Evolutionary conservation across 2,888 invertebrate genomes (phyloP), one percentile per base, ranked within the genome.

Genomic region (Pterostichus niger): DNA sequence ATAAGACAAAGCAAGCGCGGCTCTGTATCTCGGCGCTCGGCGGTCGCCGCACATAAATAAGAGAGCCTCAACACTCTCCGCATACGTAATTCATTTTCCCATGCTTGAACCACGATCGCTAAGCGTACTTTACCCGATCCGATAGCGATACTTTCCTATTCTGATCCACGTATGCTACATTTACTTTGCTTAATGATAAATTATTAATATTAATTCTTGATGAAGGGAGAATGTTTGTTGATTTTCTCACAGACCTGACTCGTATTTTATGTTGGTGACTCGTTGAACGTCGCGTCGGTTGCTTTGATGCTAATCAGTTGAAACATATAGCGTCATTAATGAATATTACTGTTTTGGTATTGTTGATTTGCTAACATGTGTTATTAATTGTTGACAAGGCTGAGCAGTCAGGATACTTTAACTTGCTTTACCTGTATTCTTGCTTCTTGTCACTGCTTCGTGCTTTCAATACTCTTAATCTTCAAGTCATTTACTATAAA

Each of bases 171-270:
- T 49, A 35, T 64, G 64, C 35, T 64, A 78, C 78, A 61, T 59
- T 78, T 77, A 77, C 77, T 59, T 56, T 61, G 56, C 11, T 17
- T 73, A 40, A 77, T 54, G 56, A 61, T 78, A 78, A 78, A 78
- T 78, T 78, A 78, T 78, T 59, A 78, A 78, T 78, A 78, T 78
- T 78, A 52, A 78, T 78, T 78, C 33, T 9, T 59, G 46, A 78
- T 78, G 78, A 78, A 78, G 78, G 78, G 78, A 24, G 59, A 77
- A 77, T 35, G 31, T 77, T 77, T 15, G 56, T 40, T 77, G 77
- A 59, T 78, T 78, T 78, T 78, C 78, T 61, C 78, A 44, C 61
- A 78, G 52, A 9, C 35, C 13, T 24, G 56, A 17, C 68, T 56
- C 15, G 15, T 68, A 68, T 40, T 68, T 68, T 68, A 68, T 68